These are phyloP conservation scores for Lepilemur ruficaudatus DNA, from an alignment of 2,797 vertebrate species.

Conservation along the genomic window DNA sequence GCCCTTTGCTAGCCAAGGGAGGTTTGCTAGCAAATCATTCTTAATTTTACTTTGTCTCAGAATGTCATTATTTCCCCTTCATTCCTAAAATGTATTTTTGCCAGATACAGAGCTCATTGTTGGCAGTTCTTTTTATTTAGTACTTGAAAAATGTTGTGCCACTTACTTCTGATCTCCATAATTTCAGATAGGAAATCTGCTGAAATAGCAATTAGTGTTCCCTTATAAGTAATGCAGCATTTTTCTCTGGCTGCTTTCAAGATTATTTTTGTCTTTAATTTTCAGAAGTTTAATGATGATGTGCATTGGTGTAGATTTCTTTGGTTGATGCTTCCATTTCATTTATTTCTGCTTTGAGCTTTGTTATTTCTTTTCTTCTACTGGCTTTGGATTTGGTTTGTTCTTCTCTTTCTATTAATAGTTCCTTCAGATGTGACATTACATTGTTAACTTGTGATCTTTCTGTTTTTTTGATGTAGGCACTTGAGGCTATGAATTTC, in stretches of 20 bases:
- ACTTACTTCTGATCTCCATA: conserved; percentile 7
- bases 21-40: neutral
- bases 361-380: no score
- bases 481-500: no score
- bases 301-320: neutral
- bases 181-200: neutral
- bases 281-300: conserved; percentile 12
- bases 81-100: neutral
- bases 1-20: neutral
- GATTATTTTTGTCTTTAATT: conserved; percentile 13
- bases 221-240: neutral
- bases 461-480: no score
- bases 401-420: no score
- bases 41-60: conserved; percentile 11
- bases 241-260: neutral
- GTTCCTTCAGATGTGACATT: no score
- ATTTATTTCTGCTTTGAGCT: no score
- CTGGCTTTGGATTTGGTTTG: no score
- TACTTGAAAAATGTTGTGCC: conserved; percentile 5
- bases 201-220: neutral
- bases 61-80: neutral
- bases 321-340: neutral
- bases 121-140: conserved; percentile 13
- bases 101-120: neutral
- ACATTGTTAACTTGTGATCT: no score